Percentiles rank a stretch among this genome's conserved stretches.
phyloP scores from a whole-genome alignment of 92 coral and sea anemone species.

The Epizoanthus stellaris region DNA sequence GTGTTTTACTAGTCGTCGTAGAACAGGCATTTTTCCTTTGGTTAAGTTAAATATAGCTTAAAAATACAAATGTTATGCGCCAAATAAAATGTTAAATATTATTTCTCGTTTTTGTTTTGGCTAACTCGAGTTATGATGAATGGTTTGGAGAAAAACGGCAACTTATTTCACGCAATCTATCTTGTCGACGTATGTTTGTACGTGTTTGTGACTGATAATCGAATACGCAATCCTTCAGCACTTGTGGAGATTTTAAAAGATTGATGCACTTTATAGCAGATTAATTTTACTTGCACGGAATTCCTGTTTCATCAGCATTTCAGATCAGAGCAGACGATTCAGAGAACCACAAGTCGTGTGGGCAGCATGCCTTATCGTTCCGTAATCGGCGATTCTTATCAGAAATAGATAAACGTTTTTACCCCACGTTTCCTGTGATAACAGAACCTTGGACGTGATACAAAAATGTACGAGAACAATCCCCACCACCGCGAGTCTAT shows the following conservation, averaged over 20 bases:
- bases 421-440: constrained; percentile 34
- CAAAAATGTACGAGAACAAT: background rate
- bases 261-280: background rate
- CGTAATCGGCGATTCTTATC: constrained; percentile 9
- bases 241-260: background rate
- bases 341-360: constrained; percentile 3
- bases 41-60: background rate
- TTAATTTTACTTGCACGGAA: background rate
- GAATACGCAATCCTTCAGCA: background rate
- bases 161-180: background rate
- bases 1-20: background rate
- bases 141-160: background rate
- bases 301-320: background rate
- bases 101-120: background rate
- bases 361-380: background rate
- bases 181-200: too few relatives aligned
- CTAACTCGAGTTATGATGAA: background rate
- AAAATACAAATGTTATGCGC: background rate
- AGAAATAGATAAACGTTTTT: constrained; percentile 15
- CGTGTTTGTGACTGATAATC: background rate
- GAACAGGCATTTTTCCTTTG: background rate
- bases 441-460: background rate
- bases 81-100: background rate
- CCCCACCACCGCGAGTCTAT: background rate
- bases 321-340: background rate